phyloP scores from a whole-genome alignment of 1,140 invertebrate genomes.

The Euura saliciscinereae region DNA sequence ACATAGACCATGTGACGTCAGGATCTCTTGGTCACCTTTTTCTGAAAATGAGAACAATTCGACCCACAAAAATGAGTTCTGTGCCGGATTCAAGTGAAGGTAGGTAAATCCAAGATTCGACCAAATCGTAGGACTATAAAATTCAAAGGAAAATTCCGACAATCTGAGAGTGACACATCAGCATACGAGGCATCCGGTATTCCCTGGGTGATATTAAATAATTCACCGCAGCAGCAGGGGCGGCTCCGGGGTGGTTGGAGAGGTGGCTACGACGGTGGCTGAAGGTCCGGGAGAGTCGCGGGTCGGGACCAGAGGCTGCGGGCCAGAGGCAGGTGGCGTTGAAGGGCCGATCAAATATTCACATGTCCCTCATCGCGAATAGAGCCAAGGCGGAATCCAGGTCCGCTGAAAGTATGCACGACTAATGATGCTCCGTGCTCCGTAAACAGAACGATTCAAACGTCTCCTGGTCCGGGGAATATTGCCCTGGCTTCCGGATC shows the following conservation, averaged over 20 bases:
- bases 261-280: conserved; percentile 36
- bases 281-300: conserved; percentile 32
- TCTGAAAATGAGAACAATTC: too few relatives aligned
- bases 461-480: too few relatives aligned
- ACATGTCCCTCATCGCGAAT: conserved; percentile 53
- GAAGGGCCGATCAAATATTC: conserved; percentile 60
- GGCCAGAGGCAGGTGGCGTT: conserved; percentile 44
- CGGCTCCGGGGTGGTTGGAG: not conserved
- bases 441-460: not conserved
- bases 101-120: not conserved
- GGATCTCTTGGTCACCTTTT: too few relatives aligned
- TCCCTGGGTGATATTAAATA: conserved; percentile 54
- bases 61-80: too few relatives aligned
- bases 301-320: conserved; percentile 24
- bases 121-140: not conserved
- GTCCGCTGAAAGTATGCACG: not conserved
- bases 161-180: not conserved
- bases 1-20: too few relatives aligned
- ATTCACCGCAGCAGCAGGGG: conserved; percentile 52
- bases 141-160: not conserved
- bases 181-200: conserved; percentile 46
- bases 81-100: too few relatives aligned
- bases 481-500: not conserved
- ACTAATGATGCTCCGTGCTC: not conserved
- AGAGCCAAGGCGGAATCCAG: conserved; percentile 35